phyloP scores from a whole-genome alignment of 1,140 invertebrate species.

The Tenebrio molitor region DNA sequence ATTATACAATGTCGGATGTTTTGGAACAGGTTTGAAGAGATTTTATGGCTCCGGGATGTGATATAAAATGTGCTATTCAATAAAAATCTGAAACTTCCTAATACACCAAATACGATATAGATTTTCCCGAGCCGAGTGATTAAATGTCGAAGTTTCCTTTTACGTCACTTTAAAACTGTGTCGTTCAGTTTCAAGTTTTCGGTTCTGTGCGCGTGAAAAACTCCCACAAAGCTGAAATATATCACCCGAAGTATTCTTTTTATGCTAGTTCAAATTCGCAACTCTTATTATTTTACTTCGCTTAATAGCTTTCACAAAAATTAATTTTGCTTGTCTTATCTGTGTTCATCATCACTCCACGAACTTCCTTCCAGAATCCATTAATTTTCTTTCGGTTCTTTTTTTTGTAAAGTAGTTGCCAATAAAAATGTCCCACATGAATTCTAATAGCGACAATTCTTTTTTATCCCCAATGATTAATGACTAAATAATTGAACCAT shows the following conservation, averaged over 20 bases:
- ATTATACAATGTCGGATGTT: too few species aligned
- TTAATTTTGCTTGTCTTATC: constrained; percentile 38
- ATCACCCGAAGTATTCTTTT: not conserved
- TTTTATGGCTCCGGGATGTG: not conserved
- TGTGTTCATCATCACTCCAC: not conserved
- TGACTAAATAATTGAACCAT: not conserved
- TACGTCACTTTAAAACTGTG: constrained; percentile 15
- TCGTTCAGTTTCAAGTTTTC: constrained; percentile 19
- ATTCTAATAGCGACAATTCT: not conserved
- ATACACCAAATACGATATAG: too few species aligned
- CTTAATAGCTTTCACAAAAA: constrained; percentile 27
- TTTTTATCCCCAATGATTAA: not conserved
- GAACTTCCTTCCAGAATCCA: constrained; percentile 12
- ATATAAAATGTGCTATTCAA: constrained; percentile 28
- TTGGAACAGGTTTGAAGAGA: too few species aligned
- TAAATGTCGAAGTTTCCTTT: constrained; percentile 25
- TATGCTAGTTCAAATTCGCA: not conserved
- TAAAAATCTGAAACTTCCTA: constrained; percentile 6
- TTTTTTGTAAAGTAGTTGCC: constrained; percentile 1
- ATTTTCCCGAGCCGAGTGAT: constrained; percentile 10
- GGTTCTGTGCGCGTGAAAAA: not conserved
- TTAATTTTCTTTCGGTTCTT: constrained; percentile 5
- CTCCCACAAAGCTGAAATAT: not conserved
- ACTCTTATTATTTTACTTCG: constrained; percentile 14
- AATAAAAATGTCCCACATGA: constrained; percentile 6